Evolutionary conservation across 2,797 vertebrate species (phyloP).

Genomic region (Amazona finschi): DNA sequence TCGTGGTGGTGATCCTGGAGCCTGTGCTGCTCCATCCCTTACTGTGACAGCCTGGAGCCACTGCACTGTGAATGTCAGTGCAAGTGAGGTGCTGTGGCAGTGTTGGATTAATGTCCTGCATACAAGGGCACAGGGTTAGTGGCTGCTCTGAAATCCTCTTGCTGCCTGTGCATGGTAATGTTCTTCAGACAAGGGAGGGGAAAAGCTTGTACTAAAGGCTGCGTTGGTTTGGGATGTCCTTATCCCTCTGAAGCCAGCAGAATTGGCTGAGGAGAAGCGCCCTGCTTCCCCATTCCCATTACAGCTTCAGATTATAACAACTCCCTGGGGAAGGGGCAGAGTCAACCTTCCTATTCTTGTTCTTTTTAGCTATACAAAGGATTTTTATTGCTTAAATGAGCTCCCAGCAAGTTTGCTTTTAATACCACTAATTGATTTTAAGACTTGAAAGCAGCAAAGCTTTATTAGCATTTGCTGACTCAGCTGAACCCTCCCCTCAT

Average conservation of each 20-base stretch:
- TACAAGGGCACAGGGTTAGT: not conserved
- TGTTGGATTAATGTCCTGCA: fast-evolving
- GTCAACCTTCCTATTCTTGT: not conserved
- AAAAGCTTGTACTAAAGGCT: fast-evolving
- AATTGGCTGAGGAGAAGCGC: not conserved
- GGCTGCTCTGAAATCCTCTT: not conserved
- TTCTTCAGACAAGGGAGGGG: not conserved
- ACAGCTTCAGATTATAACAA: not conserved
- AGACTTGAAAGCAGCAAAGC: conserved; percentile 75
- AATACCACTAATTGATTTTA: conserved; percentile 82
- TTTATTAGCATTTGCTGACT: conserved; percentile 78
- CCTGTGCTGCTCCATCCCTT: not conserved
- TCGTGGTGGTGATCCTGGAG: fast-evolving
- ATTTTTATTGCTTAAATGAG: conserved; percentile 78
- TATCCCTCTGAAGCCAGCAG: not conserved
- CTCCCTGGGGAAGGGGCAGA: conserved; percentile 7
- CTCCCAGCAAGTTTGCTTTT: conserved; percentile 75
- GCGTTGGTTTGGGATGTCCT: not conserved
- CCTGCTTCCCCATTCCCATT: not conserved
- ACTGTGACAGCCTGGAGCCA: not conserved
- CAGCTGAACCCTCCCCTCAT: conserved; percentile 52
- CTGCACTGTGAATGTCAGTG: fast-evolving
- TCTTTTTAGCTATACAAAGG: conserved; percentile 68
- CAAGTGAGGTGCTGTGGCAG: fast-evolving
- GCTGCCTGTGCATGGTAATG: fast-evolving